Evolutionary conservation across 2,888 invertebrate species (phyloP).

Genomic region (Palloptera scutellata): DNA sequence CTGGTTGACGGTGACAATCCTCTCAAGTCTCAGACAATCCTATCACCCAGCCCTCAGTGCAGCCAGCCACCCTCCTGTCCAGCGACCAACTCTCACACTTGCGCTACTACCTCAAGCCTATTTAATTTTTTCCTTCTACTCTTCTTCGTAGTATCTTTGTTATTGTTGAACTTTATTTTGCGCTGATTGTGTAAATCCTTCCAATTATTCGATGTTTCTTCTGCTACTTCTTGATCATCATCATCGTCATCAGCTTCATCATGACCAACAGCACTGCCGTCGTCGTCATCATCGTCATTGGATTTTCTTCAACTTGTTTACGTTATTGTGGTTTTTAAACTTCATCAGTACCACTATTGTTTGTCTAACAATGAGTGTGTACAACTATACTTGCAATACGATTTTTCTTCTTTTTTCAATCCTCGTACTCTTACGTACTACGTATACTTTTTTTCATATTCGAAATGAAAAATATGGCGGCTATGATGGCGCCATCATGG

Average conservation of each 20-base stretch:
- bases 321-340: constrained; percentile 56
- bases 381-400: no score
- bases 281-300: constrained; percentile 4
- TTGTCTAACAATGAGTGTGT: constrained; percentile 43
- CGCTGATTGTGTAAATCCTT: constrained; percentile 32
- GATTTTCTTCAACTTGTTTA: constrained; percentile 43
- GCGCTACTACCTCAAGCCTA: no score
- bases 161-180: constrained; percentile 4
- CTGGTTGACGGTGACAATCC: no score
- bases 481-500: no score
- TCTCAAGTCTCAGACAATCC: not conserved
- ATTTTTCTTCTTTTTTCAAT: not conserved
- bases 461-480: no score
- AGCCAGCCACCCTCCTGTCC: no score
- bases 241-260: not conserved
- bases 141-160: no score
- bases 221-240: no score
- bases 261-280: not conserved
- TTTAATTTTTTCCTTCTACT: no score
- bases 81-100: no score
- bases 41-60: not conserved
- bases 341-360: constrained; percentile 57
- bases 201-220: constrained; percentile 32
- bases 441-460: no score
- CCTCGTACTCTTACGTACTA: no score